Percentiles rank a stretch among this genome's conserved stretches.
Evolutionary conservation across 2,888 invertebrate genomes (phyloP).

Genomic region (Athalia circularis): DNA sequence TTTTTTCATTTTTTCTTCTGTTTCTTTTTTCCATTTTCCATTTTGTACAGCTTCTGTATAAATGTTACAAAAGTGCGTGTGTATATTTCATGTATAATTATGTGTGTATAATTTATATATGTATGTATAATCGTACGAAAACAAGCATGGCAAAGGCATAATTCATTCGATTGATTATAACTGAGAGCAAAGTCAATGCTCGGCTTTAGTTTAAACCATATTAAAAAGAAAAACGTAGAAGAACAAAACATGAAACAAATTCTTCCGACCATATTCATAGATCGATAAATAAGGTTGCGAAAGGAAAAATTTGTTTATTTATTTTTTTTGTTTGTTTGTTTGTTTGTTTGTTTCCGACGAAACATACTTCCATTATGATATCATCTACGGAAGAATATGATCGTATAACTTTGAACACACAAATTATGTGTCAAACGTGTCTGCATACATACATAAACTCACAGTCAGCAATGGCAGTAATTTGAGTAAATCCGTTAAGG

Average conservation of each 20-base stretch:
- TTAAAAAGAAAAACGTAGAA: too few relatives aligned
- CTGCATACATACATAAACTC: slow-evolving; percentile 29
- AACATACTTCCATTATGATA: too few relatives aligned
- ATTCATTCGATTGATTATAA: slow-evolving; percentile 19
- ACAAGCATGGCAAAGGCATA: slow-evolving; percentile 36
- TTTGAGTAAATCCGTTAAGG: slow-evolving; percentile 9
- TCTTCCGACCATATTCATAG: not conserved
- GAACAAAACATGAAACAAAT: too few relatives aligned
- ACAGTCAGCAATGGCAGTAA: slow-evolving; percentile 41
- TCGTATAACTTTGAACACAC: slow-evolving; percentile 12
- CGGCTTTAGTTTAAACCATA: not conserved
- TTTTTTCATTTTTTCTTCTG: not conserved
- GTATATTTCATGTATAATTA: not conserved
- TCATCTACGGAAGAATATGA: not conserved
- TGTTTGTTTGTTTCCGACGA: too few relatives aligned
- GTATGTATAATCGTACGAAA: slow-evolving; percentile 12
- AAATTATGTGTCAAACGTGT: slow-evolving; percentile 21
- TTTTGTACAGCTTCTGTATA: slow-evolving; percentile 25
- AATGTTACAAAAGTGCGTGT: slow-evolving; percentile 33
- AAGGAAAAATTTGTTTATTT: not conserved
- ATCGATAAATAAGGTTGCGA: not conserved
- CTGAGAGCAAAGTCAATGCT: not conserved
- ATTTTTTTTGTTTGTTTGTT: too few relatives aligned
- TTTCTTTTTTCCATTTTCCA: too few relatives aligned
- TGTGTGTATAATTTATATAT: slow-evolving; percentile 15